phyloP scores from a whole-genome alignment of 1,140 invertebrate species.

The Argopecten irradians region DNA sequence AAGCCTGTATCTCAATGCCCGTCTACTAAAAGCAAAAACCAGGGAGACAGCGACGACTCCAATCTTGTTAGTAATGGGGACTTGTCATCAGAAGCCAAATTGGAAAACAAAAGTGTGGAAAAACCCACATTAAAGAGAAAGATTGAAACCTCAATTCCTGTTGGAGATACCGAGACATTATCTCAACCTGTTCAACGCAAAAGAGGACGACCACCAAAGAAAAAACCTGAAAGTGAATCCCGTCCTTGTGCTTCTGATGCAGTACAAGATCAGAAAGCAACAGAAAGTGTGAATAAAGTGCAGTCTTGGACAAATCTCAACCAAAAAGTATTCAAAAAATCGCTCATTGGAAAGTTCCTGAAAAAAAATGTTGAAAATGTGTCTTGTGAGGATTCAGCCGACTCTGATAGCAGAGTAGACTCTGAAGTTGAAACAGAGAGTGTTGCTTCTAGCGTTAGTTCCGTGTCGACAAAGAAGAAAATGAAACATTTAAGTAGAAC shows the following conservation, averaged over 20 bases:
- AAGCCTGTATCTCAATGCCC: not conserved
- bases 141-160: not conserved
- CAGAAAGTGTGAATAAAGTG: not conserved
- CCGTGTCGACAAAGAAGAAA: slow-evolving; percentile 33
- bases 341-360: not conserved
- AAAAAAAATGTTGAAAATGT: slow-evolving; percentile 15
- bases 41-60: not conserved
- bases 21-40: not conserved
- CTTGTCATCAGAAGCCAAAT: not conserved
- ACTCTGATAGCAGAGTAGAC: slow-evolving; percentile 31
- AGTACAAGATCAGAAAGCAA: not conserved
- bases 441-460: slow-evolving; percentile 47
- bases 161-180: not conserved
- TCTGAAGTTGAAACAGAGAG: slow-evolving; percentile 47
- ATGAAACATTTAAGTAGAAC: slow-evolving; percentile 41
- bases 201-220: slow-evolving; percentile 28
- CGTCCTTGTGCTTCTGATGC: not conserved
- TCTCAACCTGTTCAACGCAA: not conserved
- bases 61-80: not conserved
- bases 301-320: slow-evolving; percentile 28
- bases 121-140: not conserved
- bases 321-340: slow-evolving; percentile 26
- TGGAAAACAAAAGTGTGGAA: not conserved
- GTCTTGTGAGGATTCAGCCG: slow-evolving; percentile 29
- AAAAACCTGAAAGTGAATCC: not conserved